phyloP scores from a whole-genome alignment of 1,140 invertebrate species.

The Halictus rubicundus region DNA sequence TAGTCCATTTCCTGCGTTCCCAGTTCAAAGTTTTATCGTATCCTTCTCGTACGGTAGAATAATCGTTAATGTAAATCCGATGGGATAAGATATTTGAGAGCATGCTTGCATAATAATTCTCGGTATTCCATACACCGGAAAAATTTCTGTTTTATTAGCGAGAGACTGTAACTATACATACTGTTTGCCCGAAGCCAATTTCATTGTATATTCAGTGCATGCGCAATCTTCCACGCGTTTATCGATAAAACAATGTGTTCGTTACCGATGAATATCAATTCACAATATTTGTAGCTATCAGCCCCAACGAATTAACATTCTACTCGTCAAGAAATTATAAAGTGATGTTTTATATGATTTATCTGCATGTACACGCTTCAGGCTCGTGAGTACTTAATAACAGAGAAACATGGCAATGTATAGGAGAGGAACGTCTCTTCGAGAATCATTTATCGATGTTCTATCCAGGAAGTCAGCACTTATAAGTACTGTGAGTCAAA shows the following conservation, averaged over 20 bases:
- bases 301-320: neutral
- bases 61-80: too few species aligned
- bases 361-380: neutral
- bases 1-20: too few species aligned
- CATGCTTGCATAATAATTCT: too few species aligned
- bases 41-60: too few species aligned
- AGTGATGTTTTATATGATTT: neutral
- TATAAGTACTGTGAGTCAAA: constrained; percentile 28
- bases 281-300: neutral
- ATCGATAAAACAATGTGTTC: constrained; percentile 50
- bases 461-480: constrained; percentile 8
- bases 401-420: constrained; percentile 11
- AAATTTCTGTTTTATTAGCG: neutral
- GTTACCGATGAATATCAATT: neutral
- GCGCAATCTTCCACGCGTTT: neutral
- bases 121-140: too few species aligned
- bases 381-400: neutral
- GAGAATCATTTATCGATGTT: constrained; percentile 45
- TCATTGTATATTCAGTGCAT: neutral
- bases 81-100: too few species aligned
- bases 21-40: too few species aligned
- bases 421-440: constrained; percentile 49
- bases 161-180: neutral
- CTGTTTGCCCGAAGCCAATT: neutral
- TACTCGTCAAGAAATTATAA: neutral